Evolutionary conservation across 2,113 vertebrate species (phyloP), one percentile per base, ranked within the genome.

Genomic region (Erythrocercus mccallii): DNA sequence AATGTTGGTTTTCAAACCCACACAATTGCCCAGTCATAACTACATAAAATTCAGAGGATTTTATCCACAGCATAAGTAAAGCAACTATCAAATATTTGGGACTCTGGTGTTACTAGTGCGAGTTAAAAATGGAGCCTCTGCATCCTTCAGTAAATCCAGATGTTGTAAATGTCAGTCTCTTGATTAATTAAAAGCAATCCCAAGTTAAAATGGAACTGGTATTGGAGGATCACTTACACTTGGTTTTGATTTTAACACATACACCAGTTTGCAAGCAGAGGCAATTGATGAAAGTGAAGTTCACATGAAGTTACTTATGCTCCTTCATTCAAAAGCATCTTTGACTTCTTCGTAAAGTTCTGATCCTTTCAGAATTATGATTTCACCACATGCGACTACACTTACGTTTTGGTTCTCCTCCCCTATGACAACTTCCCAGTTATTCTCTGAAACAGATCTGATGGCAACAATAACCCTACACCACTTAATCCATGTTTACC

Each of bases 391-490:
- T 1, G 5, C 68, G 21, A 54, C 61, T 57, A 51, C 9, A n/a
- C 5, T 77, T 44, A 44, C 0, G 0, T 64, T 87, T n/a, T n/a
- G 51, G 14, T 54, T 50, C 72, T 61, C 7, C 30, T 83, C 37
- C 17, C 15, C 3, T 12, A n/a, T 3, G 14, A 78, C 31, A 40
- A 60, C 44, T 56, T 81, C 12, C 56, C 56, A 70, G 73, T 25
- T 44, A 89, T 6, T 48, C 20, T 22, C 0, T 35, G 37, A 40
- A 72, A 53, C 28, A 86, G 30, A 69, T 31, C 35, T 47, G 51
- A 54, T 5, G 6, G 23, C 25, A 89, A 54, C 38, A 42, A 44
- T 25, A 74, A 87, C 28, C 12, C 44, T 44, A 56, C 25, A 61
- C 2, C 9, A 11, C 30, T 54, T 58, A 71, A 61, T 54, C 48